Percentiles rank a stretch among this genome's conserved stretches.
Conservation (phyloP, 2,888 invertebrate genomes). For the Philhelius pedissequus region DNA sequence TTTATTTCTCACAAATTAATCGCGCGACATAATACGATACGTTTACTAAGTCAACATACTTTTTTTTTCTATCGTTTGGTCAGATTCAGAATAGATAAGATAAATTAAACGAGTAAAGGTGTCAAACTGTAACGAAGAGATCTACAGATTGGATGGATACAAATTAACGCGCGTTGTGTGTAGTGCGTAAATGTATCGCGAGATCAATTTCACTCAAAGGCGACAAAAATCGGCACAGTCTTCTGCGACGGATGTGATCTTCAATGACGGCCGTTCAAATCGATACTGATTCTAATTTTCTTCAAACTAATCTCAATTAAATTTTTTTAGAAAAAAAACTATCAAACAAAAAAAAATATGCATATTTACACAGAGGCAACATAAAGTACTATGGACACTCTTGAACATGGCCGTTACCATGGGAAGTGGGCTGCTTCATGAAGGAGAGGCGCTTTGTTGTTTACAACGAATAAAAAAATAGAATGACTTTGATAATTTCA, state of each 20-base stretch:
- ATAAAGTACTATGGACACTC: constrained; percentile 9
- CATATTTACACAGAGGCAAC: constrained; percentile 12
- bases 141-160: neutral
- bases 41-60: neutral
- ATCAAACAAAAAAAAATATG: neutral
- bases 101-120: neutral
- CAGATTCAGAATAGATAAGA: neutral
- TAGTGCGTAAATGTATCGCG: constrained; percentile 4
- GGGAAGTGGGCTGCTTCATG: neutral
- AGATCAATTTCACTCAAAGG: constrained; percentile 37
- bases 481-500: too few relatives aligned
- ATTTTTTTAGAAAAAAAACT: neutral
- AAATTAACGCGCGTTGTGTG: neutral
- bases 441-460: neutral
- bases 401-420: neutral
- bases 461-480: too few relatives aligned
- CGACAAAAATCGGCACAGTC: constrained; percentile 11
- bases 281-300: constrained; percentile 62
- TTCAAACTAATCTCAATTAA: constrained; percentile 34
- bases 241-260: constrained; percentile 30
- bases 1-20: constrained; percentile 16
- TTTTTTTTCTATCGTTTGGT: neutral
- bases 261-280: constrained; percentile 54
- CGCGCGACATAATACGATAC: neutral
- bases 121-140: neutral